Base-by-base conservation (phyloP, 2,113 vertebrate genomes). In the Amia ocellicauda region DNA sequence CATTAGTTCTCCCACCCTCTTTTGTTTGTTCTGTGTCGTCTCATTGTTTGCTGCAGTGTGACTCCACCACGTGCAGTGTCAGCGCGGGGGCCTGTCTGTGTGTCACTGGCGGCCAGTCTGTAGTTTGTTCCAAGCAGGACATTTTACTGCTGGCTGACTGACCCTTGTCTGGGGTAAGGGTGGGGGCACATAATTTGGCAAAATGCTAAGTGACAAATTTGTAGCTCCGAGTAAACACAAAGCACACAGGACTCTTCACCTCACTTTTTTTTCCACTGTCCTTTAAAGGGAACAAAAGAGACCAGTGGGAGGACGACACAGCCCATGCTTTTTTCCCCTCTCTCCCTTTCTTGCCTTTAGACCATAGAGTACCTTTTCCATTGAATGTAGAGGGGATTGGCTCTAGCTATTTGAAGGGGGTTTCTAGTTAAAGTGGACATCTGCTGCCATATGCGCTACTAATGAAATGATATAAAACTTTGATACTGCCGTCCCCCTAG, bases 221-320 rank as follows among this genome's bases (percentile, higher is more conserved):
- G 70, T 68, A 62, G 73, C 70, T 64, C 62, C 62, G 72, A 67
- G 69, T 67, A 69, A 83, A 76, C 66, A 81, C 77, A 80, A 84
- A 80, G 79, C 80, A 84, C 70, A 0, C 80, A 72, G 80, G 42
- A 80, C 74, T 77, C 57, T 79, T 82, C 78, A 75, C 26, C 77
- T 80, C 75, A 64, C n/a, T 73, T 66, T 70, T 74, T 73, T 74
- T 80, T 74, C 80, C 19, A 62, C 73, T 72, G 74, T 82, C 77
- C 71, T 75, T 49, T n/a, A 10, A 10, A 36, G 79, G 67, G 76
- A 85, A 83, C 82, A 84, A 87, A 84, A 74, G 60, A 60, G 31
- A 36, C 10, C 31, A 36, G 31, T 10, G n/a, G n/a, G n/a, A n/a
- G n/a, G n/a, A n/a, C n/a, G n/a, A n/a, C n/a, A n/a, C n/a, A n/a